Percentiles rank a stretch among this genome's conserved stretches.
These are phyloP conservation scores for Caenorhabditis sinica DNA, from an alignment of 2,888 invertebrate species.

Conservation along the genomic window DNA sequence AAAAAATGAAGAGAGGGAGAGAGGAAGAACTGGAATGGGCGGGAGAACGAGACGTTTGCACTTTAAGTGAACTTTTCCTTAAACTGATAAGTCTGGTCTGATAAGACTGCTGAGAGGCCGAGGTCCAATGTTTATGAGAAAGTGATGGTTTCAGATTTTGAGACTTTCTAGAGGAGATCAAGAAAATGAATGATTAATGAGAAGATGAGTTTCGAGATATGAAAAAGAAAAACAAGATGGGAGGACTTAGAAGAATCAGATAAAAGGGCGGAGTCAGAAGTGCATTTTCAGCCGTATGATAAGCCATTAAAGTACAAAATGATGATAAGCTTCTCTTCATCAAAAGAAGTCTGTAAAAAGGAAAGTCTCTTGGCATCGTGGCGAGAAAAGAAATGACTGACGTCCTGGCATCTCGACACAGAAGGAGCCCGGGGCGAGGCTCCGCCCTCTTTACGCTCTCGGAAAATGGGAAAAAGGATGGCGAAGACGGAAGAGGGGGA, in stretches of 20 bases:
- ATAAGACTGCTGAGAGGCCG: slow-evolving; percentile 1
- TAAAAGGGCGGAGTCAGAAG: slow-evolving; percentile 2
- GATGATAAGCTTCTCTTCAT: slow-evolving; percentile 36
- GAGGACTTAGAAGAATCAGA: not conserved
- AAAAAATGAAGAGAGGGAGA: no score
- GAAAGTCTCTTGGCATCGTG: slow-evolving; percentile 8
- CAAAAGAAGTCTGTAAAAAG: not conserved
- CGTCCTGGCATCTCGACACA: slow-evolving; percentile 46
- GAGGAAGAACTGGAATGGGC: slow-evolving; percentile 17
- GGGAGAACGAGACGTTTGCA: slow-evolving; percentile 22
- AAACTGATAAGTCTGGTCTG: slow-evolving; percentile 22
- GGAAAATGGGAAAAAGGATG: slow-evolving; percentile 32
- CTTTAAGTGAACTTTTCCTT: slow-evolving; percentile 31
- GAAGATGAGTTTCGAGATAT: slow-evolving; percentile 1
- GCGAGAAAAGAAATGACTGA: slow-evolving; percentile 45
- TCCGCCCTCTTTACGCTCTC: slow-evolving; percentile 41
- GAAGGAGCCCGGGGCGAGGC: slow-evolving; percentile 5
- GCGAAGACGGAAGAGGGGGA: slow-evolving; percentile 28
- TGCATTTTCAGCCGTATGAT: slow-evolving; percentile 14
- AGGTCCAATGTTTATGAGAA: not conserved
- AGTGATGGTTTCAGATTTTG: not conserved
- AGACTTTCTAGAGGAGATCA: not conserved
- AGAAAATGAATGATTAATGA: slow-evolving; percentile 27
- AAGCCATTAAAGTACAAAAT: slow-evolving; percentile 39
- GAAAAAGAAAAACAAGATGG: slow-evolving; percentile 18